These are phyloP conservation scores for Xenentodon cancila DNA, from an alignment of 2,797 vertebrate species.

Conservation along the genomic window DNA sequence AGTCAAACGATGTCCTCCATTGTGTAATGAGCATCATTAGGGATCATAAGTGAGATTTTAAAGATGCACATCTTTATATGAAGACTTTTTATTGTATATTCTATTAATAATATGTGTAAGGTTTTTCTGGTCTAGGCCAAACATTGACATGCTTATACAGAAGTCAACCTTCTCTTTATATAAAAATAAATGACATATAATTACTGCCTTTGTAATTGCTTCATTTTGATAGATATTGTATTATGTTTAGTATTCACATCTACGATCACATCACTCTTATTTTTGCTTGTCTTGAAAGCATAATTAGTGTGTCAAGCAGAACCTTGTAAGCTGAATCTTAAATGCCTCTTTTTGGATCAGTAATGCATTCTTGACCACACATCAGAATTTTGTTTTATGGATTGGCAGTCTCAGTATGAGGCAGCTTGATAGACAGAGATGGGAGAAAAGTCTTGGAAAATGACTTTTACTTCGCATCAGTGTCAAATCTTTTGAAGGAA, in stretches of 20 bases:
- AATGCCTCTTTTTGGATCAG: neutral
- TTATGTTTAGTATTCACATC: neutral
- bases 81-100: no score
- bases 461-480: constrained; percentile 51
- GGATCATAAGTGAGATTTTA: no score
- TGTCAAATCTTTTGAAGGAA: constrained; percentile 43
- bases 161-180: no score
- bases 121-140: no score
- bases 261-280: neutral
- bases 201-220: neutral
- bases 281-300: neutral
- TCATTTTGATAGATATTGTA: neutral
- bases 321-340: neutral
- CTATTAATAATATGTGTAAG: no score
- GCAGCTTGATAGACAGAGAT: constrained; percentile 39
- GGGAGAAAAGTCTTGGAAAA: constrained; percentile 56
- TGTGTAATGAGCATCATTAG: no score
- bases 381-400: constrained; percentile 33
- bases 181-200: no score
- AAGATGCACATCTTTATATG: no score
- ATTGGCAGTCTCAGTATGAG: constrained; percentile 23
- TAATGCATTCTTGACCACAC: constrained; percentile 29
- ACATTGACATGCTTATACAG: no score
- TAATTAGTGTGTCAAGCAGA: neutral
- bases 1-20: no score